Conservation (phyloP, 2,888 invertebrate genomes). For the Palloptera scutellata region DNA sequence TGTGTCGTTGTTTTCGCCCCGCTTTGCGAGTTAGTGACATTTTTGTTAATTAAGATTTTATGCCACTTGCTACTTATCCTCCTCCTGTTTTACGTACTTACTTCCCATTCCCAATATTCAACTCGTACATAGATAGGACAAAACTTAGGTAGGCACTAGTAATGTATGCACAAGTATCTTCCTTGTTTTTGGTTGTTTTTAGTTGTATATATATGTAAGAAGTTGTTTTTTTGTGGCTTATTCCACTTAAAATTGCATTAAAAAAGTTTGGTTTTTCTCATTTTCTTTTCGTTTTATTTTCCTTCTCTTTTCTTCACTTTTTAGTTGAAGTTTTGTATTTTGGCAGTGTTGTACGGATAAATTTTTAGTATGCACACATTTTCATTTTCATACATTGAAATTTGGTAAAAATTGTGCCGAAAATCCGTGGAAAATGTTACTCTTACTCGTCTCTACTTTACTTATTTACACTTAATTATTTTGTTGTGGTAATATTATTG, state of each 20-base stretch:
- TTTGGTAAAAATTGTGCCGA: too few species aligned
- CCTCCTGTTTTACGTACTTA: neutral
- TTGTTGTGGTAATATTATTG: conserved; percentile 8
- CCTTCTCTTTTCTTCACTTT: neutral
- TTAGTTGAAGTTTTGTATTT: neutral
- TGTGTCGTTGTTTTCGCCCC: neutral
- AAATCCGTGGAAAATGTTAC: neutral
- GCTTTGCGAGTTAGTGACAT: neutral
- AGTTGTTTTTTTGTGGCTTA: conserved; percentile 6
- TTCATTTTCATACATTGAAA: too few species aligned
- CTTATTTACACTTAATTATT: conserved; percentile 14
- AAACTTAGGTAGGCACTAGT: neutral
- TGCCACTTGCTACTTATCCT: neutral
- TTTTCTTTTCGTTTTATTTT: too few species aligned
- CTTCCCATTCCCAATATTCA: neutral
- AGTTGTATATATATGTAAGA: neutral
- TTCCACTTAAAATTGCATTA: conserved; percentile 14
- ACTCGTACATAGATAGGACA: too few species aligned
- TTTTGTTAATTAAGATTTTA: conserved; percentile 1
- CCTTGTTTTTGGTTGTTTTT: neutral
- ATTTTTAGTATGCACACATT: too few species aligned
- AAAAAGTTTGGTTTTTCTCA: neutral
- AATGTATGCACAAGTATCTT: neutral
- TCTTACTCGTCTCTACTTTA: neutral
- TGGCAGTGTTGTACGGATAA: neutral